Evolutionary conservation across 2,113 vertebrate species (phyloP).

Genomic region (Neogobius melanostomus): DNA sequence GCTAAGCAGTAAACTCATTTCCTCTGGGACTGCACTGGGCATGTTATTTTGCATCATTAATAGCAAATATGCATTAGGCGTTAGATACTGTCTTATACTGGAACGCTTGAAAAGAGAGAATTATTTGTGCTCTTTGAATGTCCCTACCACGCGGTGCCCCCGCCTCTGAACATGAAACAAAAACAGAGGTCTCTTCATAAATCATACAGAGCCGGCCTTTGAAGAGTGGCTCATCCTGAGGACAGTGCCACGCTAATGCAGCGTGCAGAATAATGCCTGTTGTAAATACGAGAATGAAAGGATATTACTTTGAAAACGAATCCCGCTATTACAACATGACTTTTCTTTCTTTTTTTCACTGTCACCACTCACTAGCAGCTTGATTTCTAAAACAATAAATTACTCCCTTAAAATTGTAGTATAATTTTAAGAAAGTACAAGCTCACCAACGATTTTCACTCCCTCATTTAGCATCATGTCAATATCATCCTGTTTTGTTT

Average conservation of each 20-base stretch:
- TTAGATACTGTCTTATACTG: conserved; percentile 12
- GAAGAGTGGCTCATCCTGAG: conserved; percentile 54
- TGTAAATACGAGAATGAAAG: conserved; percentile 3
- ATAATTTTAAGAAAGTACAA: no score
- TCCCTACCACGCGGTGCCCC: conserved; percentile 8
- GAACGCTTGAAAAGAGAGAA: conserved; percentile 39
- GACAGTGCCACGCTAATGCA: conserved; percentile 49
- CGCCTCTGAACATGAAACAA: conserved; percentile 35
- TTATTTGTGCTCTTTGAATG: conserved; percentile 25
- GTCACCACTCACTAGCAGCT: no score
- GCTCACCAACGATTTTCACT: no score
- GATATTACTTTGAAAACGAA: background rate
- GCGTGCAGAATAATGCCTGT: conserved; percentile 49
- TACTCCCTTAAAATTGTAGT: no score
- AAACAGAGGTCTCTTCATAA: conserved; percentile 41
- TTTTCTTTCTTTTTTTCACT: background rate
- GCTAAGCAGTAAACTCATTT: conserved; percentile 11
- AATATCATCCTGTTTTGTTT: no score
- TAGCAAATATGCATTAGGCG: conserved; percentile 13
- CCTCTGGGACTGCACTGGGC: background rate
- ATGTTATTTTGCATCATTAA: conserved; percentile 22
- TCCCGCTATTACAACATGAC: background rate
- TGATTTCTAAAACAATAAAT: no score
- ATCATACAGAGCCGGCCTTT: conserved; percentile 44
- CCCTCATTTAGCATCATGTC: no score